These are phyloP conservation scores for Porites lutea DNA, from an alignment of 64 coral and sea anemone species.

Conservation along the genomic window DNA sequence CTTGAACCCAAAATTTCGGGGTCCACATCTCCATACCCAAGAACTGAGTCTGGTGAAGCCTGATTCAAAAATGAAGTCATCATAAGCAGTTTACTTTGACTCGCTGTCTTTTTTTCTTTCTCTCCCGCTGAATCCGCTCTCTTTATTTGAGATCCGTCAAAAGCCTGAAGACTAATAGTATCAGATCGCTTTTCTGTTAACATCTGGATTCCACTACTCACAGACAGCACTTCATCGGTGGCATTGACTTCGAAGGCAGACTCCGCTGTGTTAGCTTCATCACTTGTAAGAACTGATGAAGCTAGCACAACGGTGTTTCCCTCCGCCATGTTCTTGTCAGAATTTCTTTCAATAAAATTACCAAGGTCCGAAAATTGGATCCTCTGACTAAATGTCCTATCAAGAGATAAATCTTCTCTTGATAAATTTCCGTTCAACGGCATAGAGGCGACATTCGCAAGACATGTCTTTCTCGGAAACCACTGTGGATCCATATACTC, in stretches of 20 bases:
- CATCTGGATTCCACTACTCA: too few species aligned
- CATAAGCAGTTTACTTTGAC: too few species aligned
- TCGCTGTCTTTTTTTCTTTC: neutral
- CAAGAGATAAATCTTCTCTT: neutral
- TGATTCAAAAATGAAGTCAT: too few species aligned
- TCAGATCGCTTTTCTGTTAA: neutral
- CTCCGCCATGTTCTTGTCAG: too few species aligned
- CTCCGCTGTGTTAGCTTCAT: neutral
- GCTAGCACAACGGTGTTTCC: too few species aligned
- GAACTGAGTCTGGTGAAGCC: too few species aligned
- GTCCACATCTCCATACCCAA: too few species aligned
- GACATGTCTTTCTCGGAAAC: neutral
- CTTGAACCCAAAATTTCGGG: too few species aligned
- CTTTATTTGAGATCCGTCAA: too few species aligned
- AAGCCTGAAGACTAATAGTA: neutral
- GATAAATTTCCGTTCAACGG: neutral
- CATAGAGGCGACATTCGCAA: neutral
- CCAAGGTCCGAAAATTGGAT: neutral
- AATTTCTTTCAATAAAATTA: too few species aligned
- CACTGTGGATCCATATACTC: neutral
- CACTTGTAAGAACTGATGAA: too few species aligned
- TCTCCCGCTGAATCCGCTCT: neutral
- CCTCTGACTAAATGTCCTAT: neutral
- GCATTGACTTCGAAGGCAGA: too few species aligned
- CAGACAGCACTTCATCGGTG: neutral